Percentiles rank a stretch among this genome's conserved stretches.
Evolutionary conservation across 2,113 vertebrate species (phyloP).

Genomic region (Siniperca knerii): DNA sequence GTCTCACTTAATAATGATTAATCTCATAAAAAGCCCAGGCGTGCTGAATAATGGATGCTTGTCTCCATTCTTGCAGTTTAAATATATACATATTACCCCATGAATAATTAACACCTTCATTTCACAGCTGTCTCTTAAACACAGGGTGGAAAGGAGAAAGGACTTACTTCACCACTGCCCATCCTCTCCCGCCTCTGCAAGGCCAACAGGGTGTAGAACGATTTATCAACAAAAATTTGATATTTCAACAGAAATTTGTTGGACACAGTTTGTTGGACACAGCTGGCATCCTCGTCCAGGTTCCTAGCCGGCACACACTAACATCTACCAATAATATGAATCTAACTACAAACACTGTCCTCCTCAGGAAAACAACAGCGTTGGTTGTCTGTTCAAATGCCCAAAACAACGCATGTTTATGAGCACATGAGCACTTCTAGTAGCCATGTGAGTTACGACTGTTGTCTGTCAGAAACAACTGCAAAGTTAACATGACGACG

Average conservation of each 20-base stretch:
- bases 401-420: not conserved
- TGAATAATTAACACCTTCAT: conserved; percentile 77
- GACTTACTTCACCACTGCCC: not conserved
- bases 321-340: not conserved
- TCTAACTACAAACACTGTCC: not conserved
- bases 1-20: conserved; percentile 67
- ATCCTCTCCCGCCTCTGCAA: not conserved
- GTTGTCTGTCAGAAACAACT: no score
- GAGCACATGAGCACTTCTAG: no score
- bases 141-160: not conserved
- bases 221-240: not conserved
- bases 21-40: conserved; percentile 21
- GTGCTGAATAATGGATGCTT: conserved; percentile 70
- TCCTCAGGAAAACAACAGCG: not conserved
- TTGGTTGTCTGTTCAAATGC: not conserved
- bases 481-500: no score
- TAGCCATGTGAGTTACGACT: no score
- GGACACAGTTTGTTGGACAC: not conserved
- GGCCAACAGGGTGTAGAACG: not conserved
- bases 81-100: conserved; percentile 76
- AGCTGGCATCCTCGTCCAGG: not conserved
- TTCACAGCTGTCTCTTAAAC: conserved; percentile 60
- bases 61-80: conserved; percentile 67
- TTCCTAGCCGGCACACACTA: not conserved
- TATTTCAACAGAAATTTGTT: not conserved